Base-by-base conservation (phyloP, 2,797 vertebrate genomes). In the Pempheris klunzingeri region DNA sequence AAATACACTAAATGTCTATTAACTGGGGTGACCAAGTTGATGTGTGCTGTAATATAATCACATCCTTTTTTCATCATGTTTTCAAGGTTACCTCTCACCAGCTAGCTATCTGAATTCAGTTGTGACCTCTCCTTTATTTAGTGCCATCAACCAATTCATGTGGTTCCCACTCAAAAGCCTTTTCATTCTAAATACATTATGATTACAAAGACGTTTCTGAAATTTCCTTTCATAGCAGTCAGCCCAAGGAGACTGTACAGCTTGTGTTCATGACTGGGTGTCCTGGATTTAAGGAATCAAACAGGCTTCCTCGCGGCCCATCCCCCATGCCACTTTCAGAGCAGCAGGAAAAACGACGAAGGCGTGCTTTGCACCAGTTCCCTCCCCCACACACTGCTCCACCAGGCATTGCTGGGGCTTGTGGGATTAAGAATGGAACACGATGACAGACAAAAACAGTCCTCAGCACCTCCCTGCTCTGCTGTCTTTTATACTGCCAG, bases 371-470 rank as follows among this genome's bases (percentile, higher is more conserved):
- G 88, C 91, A 86, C 79, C 85, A 80, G 83, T 83, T 90, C 90
- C 91, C 85, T 87, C 91, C 92, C 93, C 87, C 88, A 89, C 89
- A 81, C 74, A 57, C 84, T 83, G 77, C 86, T 92, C 85, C 88
- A 90, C 84, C 89, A 93, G 90, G 90, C 90, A 92, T 92, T 82
- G 87, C 91, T 83, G 81, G 90, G 90, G 92, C 91, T 93, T 90
- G 87, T 92, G 92, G 92, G 91, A 95, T 94, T 95, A 94, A 92
- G 92, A 92, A 86, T 90, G 92, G 93, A 93, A 91, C 93, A 93
- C 88, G 90, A 92, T 90, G 89, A 94, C 92, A 93, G 92, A 94
- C 93, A 93, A 94, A 93, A 94, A 94, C 93, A 92, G 90, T 92
- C 90, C 91, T 87, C 87, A 92, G 88, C 93, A 90, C 91, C 90